These are phyloP conservation scores for Neodiprion lecontei DNA, from an alignment of 1,140 invertebrate genomes.

Conservation along the genomic window DNA sequence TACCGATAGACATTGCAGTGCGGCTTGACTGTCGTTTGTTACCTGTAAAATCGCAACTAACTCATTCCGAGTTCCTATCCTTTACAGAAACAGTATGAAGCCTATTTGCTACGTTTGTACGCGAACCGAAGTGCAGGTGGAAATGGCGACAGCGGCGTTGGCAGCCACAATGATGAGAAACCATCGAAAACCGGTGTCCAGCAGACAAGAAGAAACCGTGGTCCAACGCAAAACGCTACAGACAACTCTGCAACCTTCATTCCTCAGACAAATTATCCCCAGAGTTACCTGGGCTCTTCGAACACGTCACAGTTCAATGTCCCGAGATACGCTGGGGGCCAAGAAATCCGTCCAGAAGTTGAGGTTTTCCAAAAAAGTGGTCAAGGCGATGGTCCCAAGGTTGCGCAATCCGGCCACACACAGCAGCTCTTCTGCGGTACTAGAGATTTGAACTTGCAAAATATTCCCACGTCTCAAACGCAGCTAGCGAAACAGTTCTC, in stretches of 20 bases:
- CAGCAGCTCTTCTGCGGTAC: not conserved
- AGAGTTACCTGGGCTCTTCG: not conserved
- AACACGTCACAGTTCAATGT: not conserved
- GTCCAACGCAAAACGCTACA: not conserved
- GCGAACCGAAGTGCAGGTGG: constrained; percentile 33
- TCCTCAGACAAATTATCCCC: not conserved
- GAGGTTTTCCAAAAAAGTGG: not conserved
- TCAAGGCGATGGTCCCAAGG: not conserved
- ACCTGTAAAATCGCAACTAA: no score
- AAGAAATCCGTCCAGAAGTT: not conserved
- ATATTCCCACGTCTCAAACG: not conserved
- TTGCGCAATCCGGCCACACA: not conserved
- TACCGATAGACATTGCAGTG: no score
- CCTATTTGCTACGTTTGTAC: constrained; percentile 40
- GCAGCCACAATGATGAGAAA: constrained; percentile 42
- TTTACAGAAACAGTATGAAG: constrained; percentile 56
- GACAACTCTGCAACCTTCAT: not conserved
- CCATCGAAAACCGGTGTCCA: not conserved
- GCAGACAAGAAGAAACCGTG: not conserved
- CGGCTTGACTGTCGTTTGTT: no score
- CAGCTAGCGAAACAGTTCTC: not conserved
- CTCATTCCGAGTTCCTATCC: not conserved
- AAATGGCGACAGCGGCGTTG: constrained; percentile 42
- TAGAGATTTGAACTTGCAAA: not conserved
- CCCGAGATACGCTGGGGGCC: not conserved